Conservation (phyloP, 2,113 vertebrate genomes). For the Jaculus jaculus region DNA sequence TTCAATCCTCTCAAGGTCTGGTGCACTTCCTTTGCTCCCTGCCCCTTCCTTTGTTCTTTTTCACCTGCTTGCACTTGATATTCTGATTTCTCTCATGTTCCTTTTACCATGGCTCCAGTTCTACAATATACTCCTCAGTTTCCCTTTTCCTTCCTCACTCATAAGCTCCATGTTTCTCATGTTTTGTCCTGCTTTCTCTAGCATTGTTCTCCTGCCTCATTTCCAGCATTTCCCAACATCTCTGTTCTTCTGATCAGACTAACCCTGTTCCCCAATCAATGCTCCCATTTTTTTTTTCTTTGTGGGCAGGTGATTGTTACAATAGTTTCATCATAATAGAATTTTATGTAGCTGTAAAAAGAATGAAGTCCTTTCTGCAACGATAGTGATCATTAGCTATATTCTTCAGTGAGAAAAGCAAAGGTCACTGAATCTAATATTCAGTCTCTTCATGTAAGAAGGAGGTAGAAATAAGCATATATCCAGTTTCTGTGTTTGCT, state of each 20-base stretch:
- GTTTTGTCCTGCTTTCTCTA: background rate
- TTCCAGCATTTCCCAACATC: background rate
- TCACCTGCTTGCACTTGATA: background rate
- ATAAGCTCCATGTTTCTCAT: background rate
- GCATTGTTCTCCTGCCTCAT: background rate
- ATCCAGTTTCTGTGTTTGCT: background rate
- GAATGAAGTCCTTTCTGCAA: background rate
- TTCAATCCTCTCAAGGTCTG: background rate
- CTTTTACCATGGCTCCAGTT: background rate
- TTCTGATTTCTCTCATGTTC: background rate
- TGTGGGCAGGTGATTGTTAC: too few relatives aligned
- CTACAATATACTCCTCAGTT: background rate
- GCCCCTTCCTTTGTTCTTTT: background rate
- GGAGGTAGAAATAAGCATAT: background rate
- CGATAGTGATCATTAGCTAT: background rate
- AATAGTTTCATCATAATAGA: background rate
- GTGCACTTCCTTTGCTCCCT: background rate
- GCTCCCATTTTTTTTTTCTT: background rate
- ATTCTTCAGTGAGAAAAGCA: background rate
- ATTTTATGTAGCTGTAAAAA: background rate
- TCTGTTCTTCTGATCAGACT: background rate
- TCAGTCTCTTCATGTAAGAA: too few relatives aligned
- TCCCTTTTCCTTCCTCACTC: background rate
- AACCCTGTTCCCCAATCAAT: background rate
- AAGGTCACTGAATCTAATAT: background rate